Evolutionary conservation across 2,797 vertebrate species (phyloP).

Genomic region (Catostomus latipinnis): DNA sequence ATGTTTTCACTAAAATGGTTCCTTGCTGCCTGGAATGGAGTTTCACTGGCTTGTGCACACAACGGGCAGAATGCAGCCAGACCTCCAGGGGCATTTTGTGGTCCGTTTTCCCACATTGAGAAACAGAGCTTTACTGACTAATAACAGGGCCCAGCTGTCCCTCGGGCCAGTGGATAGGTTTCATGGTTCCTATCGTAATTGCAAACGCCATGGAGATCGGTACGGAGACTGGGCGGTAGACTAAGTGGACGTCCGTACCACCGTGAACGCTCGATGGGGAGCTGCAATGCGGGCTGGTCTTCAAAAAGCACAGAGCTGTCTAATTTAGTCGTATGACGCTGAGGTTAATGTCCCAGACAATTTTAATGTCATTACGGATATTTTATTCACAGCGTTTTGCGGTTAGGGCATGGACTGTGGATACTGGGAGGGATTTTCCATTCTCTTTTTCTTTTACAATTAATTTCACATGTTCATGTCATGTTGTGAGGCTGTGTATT

Average conservation of each 20-base stretch:
- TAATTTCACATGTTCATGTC: slow-evolving; percentile 37
- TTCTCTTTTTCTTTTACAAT: slow-evolving; percentile 40
- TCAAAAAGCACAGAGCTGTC: slow-evolving; percentile 48
- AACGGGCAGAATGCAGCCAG: slow-evolving; percentile 60
- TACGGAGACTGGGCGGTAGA: slow-evolving; percentile 39
- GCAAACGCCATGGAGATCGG: slow-evolving; percentile 55
- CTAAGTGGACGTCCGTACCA: slow-evolving; percentile 42
- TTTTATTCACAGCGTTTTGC: slow-evolving; percentile 46
- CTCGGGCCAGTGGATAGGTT: slow-evolving; percentile 69
- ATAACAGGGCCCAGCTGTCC: slow-evolving; percentile 73
- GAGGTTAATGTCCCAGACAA: slow-evolving; percentile 45
- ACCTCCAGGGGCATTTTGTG: slow-evolving; percentile 65
- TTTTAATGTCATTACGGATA: slow-evolving; percentile 55
- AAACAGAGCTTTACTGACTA: slow-evolving; percentile 71
- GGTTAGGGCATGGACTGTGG: slow-evolving; percentile 13
- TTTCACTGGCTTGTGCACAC: slow-evolving; percentile 52
- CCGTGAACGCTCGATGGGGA: not conserved
- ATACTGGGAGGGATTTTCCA: slow-evolving; percentile 36
- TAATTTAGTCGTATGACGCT: slow-evolving; percentile 37
- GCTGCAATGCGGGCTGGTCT: slow-evolving; percentile 46
- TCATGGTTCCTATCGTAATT: slow-evolving; percentile 60
- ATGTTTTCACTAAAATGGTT: slow-evolving; percentile 76
- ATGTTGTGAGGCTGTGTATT: slow-evolving; percentile 43
- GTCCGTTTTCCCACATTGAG: slow-evolving; percentile 73
- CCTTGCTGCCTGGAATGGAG: slow-evolving; percentile 49